Evolutionary conservation across 2,888 invertebrate species (phyloP).

Genomic region (Dichetophora obliterata): DNA sequence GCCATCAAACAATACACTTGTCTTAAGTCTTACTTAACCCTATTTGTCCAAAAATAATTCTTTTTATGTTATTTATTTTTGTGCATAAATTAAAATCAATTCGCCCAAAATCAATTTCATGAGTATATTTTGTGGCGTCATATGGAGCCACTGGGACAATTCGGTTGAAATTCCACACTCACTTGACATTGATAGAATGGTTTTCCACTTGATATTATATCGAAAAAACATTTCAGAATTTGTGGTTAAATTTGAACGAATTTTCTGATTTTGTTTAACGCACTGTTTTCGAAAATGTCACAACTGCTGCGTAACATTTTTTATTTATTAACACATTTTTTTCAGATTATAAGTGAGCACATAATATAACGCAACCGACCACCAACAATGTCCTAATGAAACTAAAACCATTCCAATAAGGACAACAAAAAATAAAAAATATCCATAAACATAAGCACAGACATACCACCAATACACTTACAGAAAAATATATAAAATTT

Average conservation of each 20-base stretch:
- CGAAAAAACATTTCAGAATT: conserved; percentile 2
- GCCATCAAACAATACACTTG: too few relatives aligned
- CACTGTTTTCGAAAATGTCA: too few relatives aligned
- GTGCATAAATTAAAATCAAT: too few relatives aligned
- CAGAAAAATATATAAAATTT: too few relatives aligned
- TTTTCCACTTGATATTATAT: not conserved
- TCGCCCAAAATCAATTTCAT: too few relatives aligned
- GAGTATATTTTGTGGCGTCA: too few relatives aligned
- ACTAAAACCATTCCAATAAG: not conserved
- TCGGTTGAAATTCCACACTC: not conserved
- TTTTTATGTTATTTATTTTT: too few relatives aligned
- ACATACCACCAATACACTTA: too few relatives aligned
- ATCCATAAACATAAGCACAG: not conserved
- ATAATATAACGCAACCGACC: conserved; percentile 11
- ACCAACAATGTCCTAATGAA: conserved; percentile 10
- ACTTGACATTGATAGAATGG: not conserved
- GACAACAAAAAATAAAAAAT: not conserved
- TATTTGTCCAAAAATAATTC: too few relatives aligned
- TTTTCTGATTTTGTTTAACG: not conserved
- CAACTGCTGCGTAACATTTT: not conserved
- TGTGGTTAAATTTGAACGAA: not conserved
- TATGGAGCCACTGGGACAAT: too few relatives aligned
- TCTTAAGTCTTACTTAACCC: too few relatives aligned
- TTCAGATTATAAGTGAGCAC: not conserved
- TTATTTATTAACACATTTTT: not conserved